Evolutionary conservation across 2,113 vertebrate species (phyloP).

Genomic region (Amblyornis subalaris): DNA sequence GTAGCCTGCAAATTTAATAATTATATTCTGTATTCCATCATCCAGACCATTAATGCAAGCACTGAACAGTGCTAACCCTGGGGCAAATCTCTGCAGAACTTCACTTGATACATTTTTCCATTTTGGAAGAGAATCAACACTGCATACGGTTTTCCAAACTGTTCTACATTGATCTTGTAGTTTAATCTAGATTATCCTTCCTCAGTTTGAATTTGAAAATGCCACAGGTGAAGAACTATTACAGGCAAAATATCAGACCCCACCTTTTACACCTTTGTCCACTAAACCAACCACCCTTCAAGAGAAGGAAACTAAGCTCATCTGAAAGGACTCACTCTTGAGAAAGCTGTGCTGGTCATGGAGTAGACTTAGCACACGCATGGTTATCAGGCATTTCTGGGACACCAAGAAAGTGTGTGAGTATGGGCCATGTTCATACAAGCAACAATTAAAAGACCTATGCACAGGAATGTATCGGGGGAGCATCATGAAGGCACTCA

Average conservation of each 20-base stretch:
- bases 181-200: not conserved
- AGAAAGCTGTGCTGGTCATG: not conserved
- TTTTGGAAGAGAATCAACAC: not conserved
- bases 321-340: not conserved
- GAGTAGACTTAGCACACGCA: not conserved
- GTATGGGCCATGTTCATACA: not conserved
- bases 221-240: not conserved
- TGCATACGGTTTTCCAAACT: not conserved
- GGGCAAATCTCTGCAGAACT: not conserved
- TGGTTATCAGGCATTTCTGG: not conserved
- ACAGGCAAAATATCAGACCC: not conserved
- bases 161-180: not conserved
- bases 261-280: not conserved
- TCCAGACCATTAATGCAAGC: not conserved
- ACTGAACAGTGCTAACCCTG: not conserved
- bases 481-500: not conserved
- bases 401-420: not conserved
- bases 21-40: constrained; percentile 21
- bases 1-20: not conserved
- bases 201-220: not conserved
- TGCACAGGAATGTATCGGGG: rapidly evolving
- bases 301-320: not conserved
- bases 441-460: not conserved
- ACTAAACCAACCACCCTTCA: not conserved
- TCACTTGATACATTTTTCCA: not conserved